Conservation (phyloP, 2,113 vertebrate species). For the Syrrhaptes paradoxus region DNA sequence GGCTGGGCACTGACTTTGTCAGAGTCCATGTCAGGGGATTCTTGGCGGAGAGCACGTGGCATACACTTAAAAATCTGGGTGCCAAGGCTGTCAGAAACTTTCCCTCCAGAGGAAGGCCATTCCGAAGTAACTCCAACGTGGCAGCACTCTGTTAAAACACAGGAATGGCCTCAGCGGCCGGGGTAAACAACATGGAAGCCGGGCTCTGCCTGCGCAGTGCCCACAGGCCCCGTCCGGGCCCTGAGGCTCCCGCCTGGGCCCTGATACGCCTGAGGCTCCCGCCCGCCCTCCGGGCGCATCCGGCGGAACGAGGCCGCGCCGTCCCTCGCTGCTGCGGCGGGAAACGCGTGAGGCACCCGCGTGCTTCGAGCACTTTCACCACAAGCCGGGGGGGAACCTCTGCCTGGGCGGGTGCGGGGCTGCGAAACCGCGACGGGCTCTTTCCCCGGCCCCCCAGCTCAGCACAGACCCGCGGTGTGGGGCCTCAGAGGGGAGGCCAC, state of each 20-base stretch:
- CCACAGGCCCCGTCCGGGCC: rapidly evolving
- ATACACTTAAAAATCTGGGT: rapidly evolving
- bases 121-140: rapidly evolving
- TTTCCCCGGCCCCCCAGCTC: neutral
- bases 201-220: rapidly evolving
- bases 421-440: neutral
- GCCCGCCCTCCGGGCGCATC: neutral
- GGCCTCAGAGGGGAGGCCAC: neutral
- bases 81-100: neutral
- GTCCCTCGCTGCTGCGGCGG: neutral
- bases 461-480: rapidly evolving
- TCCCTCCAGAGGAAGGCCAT: rapidly evolving
- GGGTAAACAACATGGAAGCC: rapidly evolving
- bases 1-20: rapidly evolving
- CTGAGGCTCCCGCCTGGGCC: too few species aligned
- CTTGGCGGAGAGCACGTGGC: rapidly evolving
- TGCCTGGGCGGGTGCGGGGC: neutral
- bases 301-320: rapidly evolving
- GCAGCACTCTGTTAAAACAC: neutral
- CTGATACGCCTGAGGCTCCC: rapidly evolving
- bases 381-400: neutral
- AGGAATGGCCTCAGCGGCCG: rapidly evolving
- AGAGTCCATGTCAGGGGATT: neutral
- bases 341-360: rapidly evolving
- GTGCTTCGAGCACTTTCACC: neutral